Evolutionary conservation across 1,140 invertebrate species (phyloP), one percentile per base, ranked within the genome.

Genomic region (Leptinotarsa lineolata): DNA sequence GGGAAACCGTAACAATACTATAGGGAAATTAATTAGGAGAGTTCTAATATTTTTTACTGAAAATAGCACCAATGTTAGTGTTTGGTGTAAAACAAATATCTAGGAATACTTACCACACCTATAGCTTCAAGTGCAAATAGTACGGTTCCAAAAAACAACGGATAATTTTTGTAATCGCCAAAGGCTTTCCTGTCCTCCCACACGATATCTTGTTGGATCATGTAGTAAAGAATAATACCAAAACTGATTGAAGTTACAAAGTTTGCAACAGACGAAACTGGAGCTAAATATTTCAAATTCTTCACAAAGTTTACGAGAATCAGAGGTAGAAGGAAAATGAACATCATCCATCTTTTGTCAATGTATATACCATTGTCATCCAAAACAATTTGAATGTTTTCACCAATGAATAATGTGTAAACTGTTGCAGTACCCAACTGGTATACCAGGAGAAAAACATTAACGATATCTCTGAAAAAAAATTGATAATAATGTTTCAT

Each of bases 91-190:
- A 39, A 39, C 8, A n/a, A 54, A 54, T 54, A 54, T 54, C 8
- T 39, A 11, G 8, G 30, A 18, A 66, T 59, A 81, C 81, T 82
- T 78, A 83, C 82, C 74, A 84, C 80, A 20, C 83, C 83, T 59
- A 97, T 95, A 16, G 95, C 95, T 84, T 97, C 95, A 64, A 97
- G 86, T 0, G 95, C 93, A 86, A 96, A 97, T 4, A 97, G 85
- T 0, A 93, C 93, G 0, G 94, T 96, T 1, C 95, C 95, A 83
- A 97, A 94, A 60, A 89, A 93, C 1, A 92, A 84, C 12, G 88
- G 89, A 73, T 89, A 88, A 72, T 89, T 83, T 72, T 82, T 67
- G 0, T 86, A 75, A 4, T 86, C 76, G 30, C 88, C 90, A 65
- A 90, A 77, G 1, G 86, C 74, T 46, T 85, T 81, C 63, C 85